Base-by-base conservation (phyloP, 2,797 vertebrate genomes). In the Onychomys leucogaster region DNA sequence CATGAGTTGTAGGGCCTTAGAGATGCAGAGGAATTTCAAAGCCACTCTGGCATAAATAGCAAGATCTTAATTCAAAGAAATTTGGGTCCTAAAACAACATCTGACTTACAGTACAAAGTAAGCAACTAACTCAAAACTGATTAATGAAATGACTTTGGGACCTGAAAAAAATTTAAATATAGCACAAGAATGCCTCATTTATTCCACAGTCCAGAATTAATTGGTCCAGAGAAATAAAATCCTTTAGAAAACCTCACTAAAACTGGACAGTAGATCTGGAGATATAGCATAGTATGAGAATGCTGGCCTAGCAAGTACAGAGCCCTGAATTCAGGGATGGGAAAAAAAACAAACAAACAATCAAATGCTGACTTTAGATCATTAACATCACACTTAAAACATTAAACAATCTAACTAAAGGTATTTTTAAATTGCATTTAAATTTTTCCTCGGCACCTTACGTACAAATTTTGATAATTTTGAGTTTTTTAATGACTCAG, bases 401-500 rank as follows among this genome's bases (percentile, higher is more conserved):
- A 29, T 71, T 65, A 83, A 94, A 89, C 81, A 83, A 49, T 94
- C 82, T 81, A 65, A 92, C 91, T 6, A 55, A 19, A 89, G 90
- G 92, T 73, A 80, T 37, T 96, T 94, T 71, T 43, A 90, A 94
- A 83, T 95, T 80, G 52, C 69, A 95, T 91, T 92, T 88, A 59
- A 71, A 17, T 59, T 59, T 89, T 91, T 96, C 92, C 65, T 59
- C 75, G 55, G 29, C n/a, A 34, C 52, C 80, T 97, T 91, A 84
- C 71, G 88, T 92, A 73, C 37, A 97, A 46, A 93, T 43, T 87
- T 69, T 94, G 69, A 96, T 21, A 55, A 95, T 13, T 86, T 94
- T 55, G 57, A 86, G 71, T 37, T 91, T 90, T 97, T 85, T 93
- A 96, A 97, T 89, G 92, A 93, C 55, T 93, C 69, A 23, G 6